Percentiles rank a stretch among this genome's conserved stretches.
Evolutionary conservation across 2,888 invertebrate species (phyloP).

Genomic region (Watsonalla cultraria): DNA sequence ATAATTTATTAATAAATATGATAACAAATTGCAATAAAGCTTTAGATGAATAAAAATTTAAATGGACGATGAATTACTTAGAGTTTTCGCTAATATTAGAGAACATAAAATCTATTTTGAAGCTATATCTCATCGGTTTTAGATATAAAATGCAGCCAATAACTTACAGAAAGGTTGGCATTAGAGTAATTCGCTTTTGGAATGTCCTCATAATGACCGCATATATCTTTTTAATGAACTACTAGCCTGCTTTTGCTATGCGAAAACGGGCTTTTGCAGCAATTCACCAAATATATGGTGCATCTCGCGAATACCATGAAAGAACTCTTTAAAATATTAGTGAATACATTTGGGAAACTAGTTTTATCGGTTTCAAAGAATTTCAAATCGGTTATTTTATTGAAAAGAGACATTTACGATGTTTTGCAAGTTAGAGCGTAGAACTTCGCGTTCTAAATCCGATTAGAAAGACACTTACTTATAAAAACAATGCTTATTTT

Average conservation of each 20-base stretch:
- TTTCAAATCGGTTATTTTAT: not conserved
- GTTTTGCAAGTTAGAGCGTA: not conserved
- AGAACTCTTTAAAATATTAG: conserved; percentile 29
- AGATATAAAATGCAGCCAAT: conserved; percentile 33
- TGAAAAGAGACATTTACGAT: not conserved
- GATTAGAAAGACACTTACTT: not conserved
- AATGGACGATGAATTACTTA: not conserved
- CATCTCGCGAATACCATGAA: conserved; percentile 44
- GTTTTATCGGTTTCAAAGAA: not conserved
- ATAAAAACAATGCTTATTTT: not conserved
- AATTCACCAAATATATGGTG: conserved; percentile 49
- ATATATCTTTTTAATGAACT: conserved; percentile 75
- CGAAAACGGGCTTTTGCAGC: conserved; percentile 50
- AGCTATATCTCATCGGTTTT: conserved; percentile 12
- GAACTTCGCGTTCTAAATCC: not conserved
- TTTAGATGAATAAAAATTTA: no score
- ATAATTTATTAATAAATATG: no score
- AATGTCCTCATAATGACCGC: conserved; percentile 64
- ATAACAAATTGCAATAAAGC: no score
- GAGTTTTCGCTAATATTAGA: not conserved
- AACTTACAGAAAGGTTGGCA: conserved; percentile 38
- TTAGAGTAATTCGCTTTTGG: conserved; percentile 48
- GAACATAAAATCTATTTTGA: conserved; percentile 1
- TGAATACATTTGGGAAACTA: not conserved
- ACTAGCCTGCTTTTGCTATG: conserved; percentile 54